Conservation (phyloP, 2,888 invertebrate genomes). For the Drosophila nr. perissopoda region DNA sequence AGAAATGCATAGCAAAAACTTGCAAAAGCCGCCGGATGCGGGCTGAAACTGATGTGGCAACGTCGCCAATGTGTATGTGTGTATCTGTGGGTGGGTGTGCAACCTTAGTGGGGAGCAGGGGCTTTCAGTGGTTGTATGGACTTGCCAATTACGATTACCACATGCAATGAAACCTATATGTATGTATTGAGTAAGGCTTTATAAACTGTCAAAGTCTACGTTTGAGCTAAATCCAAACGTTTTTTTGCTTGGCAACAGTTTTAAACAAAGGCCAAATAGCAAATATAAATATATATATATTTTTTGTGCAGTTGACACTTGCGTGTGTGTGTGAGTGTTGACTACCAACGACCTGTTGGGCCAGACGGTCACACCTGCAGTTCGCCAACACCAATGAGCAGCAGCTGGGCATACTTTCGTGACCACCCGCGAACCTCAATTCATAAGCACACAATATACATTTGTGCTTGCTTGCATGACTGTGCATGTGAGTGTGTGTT, state of each 20-base stretch:
- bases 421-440: conserved; percentile 40
- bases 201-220: conserved; percentile 13
- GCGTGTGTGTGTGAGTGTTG: not conserved
- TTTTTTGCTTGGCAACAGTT: conserved; percentile 60
- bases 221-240: conserved; percentile 29
- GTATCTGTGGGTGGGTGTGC: conserved; percentile 37
- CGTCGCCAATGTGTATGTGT: conserved; percentile 16
- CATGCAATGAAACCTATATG: not conserved
- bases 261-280: conserved; percentile 32
- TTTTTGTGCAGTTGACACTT: conserved; percentile 13
- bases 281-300: conserved; percentile 24
- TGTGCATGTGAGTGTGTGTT: conserved; percentile 9
- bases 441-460: not conserved
- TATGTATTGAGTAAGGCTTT: conserved; percentile 40
- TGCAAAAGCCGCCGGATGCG: conserved; percentile 36
- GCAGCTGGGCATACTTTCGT: conserved; percentile 33
- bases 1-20: conserved; percentile 20
- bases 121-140: conserved; percentile 28
- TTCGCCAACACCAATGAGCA: conserved; percentile 15
- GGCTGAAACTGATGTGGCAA: conserved; percentile 27
- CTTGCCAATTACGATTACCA: conserved; percentile 36
- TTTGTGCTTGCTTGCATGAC: conserved; percentile 2
- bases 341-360: conserved; percentile 58
- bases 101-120: conserved; percentile 59
- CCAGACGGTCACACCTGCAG: conserved; percentile 41